These are phyloP conservation scores for Lomographa bimaculata DNA, from an alignment of 2,888 invertebrate species.

Conservation along the genomic window DNA sequence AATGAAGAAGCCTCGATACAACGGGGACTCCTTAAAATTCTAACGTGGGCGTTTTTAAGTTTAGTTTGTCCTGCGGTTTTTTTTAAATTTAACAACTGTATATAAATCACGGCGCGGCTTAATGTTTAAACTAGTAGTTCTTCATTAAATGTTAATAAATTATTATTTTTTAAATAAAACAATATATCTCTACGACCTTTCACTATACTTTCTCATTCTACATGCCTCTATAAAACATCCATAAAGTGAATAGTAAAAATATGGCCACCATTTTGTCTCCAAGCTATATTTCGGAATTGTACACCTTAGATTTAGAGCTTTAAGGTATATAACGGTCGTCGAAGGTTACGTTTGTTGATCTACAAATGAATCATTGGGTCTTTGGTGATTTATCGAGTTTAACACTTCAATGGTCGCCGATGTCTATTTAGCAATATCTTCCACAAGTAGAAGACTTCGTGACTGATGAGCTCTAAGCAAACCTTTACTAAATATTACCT, in stretches of 20 bases:
- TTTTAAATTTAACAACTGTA: slow-evolving; percentile 22
- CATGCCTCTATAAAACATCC: slow-evolving; percentile 49
- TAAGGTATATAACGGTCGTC: slow-evolving; percentile 22
- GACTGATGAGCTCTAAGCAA: slow-evolving; percentile 22
- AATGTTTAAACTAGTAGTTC: slow-evolving; percentile 33
- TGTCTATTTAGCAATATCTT: slow-evolving; percentile 45
- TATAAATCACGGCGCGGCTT: slow-evolving; percentile 28
- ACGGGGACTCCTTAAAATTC: slow-evolving; percentile 18
- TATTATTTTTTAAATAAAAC: slow-evolving; percentile 43
- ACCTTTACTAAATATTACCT: no score
- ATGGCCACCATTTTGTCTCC: slow-evolving; percentile 34
- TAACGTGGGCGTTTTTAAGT: slow-evolving; percentile 22
- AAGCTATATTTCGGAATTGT: slow-evolving; percentile 28
- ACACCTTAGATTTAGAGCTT: slow-evolving; percentile 30
- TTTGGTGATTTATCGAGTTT: slow-evolving; percentile 61
- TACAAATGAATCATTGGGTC: slow-evolving; percentile 59
- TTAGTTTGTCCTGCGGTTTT: slow-evolving; percentile 17
- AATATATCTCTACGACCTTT: slow-evolving; percentile 59
- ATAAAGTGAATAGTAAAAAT: slow-evolving; percentile 58
- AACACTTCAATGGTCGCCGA: slow-evolving; percentile 60
- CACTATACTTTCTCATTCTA: slow-evolving; percentile 66
- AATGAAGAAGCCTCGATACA: slow-evolving; percentile 12
- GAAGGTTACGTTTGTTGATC: slow-evolving; percentile 35
- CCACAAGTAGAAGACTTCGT: slow-evolving; percentile 21
- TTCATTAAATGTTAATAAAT: slow-evolving; percentile 47